Conservation (phyloP, 2,888 invertebrate species). For the Plebejus anna region DNA sequence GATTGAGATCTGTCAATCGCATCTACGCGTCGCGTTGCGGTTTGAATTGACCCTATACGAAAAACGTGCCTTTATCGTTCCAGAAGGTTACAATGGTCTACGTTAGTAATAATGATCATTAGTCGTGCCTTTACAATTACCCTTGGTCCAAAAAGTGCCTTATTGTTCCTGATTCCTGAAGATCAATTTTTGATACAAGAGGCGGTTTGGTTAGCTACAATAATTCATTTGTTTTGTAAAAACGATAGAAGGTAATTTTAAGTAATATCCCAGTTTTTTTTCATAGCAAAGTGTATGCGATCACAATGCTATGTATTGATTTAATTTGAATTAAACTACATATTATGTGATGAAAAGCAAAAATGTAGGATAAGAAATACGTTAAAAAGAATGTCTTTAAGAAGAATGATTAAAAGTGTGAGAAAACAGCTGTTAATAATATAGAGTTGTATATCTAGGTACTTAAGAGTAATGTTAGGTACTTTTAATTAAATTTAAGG, state of each 20-base stretch:
- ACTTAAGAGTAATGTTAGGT: not conserved
- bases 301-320: not conserved
- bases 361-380: not conserved
- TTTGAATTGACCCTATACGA: no score
- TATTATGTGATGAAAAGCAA: not conserved
- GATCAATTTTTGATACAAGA: not conserved
- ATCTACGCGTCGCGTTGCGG: no score
- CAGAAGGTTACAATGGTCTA: not conserved
- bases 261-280: not conserved
- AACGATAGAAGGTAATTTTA: not conserved
- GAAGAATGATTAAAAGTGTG: not conserved
- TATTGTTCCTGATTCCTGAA: not conserved
- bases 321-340: not conserved
- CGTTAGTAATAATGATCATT: no score
- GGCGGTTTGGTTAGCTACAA: not conserved
- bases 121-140: no score
- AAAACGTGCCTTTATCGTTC: not conserved
- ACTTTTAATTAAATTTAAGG: not conserved
- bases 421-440: not conserved
- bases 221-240: not conserved
- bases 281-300: not conserved
- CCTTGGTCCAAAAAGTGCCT: not conserved
- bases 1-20: no score
- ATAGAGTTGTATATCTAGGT: not conserved
- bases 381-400: not conserved